Evolutionary conservation across 1,140 invertebrate species (phyloP).

Genomic region (Bombyx mori): ASM3026992v2 NC_085108.1:5788501-5789000

Average conservation of each 20-base stretch:
- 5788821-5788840: constrained; percentile 18
- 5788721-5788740: constrained; percentile 2
- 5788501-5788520: too few species aligned
- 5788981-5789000: constrained; percentile 7
- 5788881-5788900: constrained; percentile 18
- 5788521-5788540: too few species aligned
- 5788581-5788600: too few species aligned
- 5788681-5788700: background rate
- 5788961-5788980: constrained; percentile 10
- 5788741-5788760: constrained; percentile 43
- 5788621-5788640: too few species aligned
- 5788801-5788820: constrained; percentile 65
- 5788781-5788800: constrained; percentile 43
- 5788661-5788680: too few species aligned
- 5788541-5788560: too few species aligned
- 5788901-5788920: constrained; percentile 1
- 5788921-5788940: constrained; percentile 7
- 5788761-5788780: constrained; percentile 61
- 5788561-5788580: too few species aligned
- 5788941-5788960: constrained; percentile 9
- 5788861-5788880: constrained; percentile 2
- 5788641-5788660: too few species aligned
- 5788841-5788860: constrained; percentile 29
- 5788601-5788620: too few species aligned
- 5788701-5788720: background rate